phyloP scores from a whole-genome alignment of 1,140 invertebrate genomes.

The Sinella curviseta region DNA sequence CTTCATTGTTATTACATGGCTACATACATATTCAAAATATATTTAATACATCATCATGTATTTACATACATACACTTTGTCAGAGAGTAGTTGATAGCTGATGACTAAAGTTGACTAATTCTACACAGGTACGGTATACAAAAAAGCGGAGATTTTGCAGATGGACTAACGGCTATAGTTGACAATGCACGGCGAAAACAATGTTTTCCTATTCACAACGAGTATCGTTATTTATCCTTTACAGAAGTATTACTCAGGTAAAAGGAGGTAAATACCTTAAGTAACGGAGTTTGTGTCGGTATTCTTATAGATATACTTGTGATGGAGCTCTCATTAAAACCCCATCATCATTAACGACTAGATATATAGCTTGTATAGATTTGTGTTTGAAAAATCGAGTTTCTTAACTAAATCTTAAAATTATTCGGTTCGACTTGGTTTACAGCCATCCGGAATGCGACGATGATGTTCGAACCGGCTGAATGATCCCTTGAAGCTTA shows the following conservation, averaged over 20 bases:
- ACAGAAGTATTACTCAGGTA: too few relatives aligned
- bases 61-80: not conserved
- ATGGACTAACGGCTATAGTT: too few relatives aligned
- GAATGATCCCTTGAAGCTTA: slow-evolving; percentile 48
- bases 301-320: too few relatives aligned
- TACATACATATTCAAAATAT: not conserved
- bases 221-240: too few relatives aligned
- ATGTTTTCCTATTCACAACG: too few relatives aligned
- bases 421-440: slow-evolving; percentile 1
- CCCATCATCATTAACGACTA: not conserved
- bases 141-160: not conserved
- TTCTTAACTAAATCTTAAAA: not conserved
- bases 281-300: too few relatives aligned
- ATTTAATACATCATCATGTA: not conserved
- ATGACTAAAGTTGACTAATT: not conserved
- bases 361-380: too few relatives aligned
- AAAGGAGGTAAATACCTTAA: too few relatives aligned
- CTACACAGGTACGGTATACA: not conserved
- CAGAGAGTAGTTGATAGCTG: not conserved
- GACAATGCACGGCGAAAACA: too few relatives aligned
- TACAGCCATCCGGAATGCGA: slow-evolving; percentile 46
- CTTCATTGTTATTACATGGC: too few relatives aligned
- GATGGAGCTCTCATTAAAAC: too few relatives aligned
- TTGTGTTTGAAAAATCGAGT: not conserved
- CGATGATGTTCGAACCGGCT: slow-evolving; percentile 43